phyloP scores from a whole-genome alignment of 2,888 invertebrate genomes.

The Yponomeuta evonymella region DNA sequence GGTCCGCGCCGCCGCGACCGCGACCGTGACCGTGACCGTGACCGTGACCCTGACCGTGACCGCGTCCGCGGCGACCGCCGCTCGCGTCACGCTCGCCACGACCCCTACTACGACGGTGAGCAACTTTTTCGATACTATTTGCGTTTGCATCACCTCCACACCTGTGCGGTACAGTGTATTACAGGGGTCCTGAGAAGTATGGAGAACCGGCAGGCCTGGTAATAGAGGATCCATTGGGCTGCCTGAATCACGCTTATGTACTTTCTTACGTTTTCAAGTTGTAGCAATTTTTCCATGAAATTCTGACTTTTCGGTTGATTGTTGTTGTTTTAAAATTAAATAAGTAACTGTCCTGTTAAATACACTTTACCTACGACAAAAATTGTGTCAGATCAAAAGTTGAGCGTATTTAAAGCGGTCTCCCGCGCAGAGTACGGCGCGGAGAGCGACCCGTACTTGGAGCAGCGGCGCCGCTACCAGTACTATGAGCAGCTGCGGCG shows the following conservation, averaged over 20 bases:
- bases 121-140: neutral
- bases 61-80: slow-evolving; percentile 29
- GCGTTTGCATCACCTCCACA: too few species aligned
- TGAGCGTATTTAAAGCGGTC: neutral
- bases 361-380: too few species aligned
- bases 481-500: slow-evolving; percentile 87
- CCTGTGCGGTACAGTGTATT: too few species aligned
- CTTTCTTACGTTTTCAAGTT: neutral
- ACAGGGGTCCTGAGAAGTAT: too few species aligned
- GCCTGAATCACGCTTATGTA: neutral
- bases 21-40: slow-evolving; percentile 30
- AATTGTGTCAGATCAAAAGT: neutral
- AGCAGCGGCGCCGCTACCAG: slow-evolving; percentile 80
- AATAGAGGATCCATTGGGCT: neutral
- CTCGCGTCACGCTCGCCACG: slow-evolving; percentile 24
- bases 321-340: neutral
- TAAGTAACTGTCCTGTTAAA: too few species aligned
- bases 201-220: too few species aligned
- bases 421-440: slow-evolving; percentile 15
- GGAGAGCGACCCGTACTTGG: slow-evolving; percentile 71
- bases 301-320: neutral
- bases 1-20: slow-evolving; percentile 34
- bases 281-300: neutral
- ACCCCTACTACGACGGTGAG: slow-evolving; percentile 51
- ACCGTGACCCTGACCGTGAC: slow-evolving; percentile 35